Conservation (phyloP, 92 coral and sea anemone species). For the Isaurus tuberculatus region DNA sequence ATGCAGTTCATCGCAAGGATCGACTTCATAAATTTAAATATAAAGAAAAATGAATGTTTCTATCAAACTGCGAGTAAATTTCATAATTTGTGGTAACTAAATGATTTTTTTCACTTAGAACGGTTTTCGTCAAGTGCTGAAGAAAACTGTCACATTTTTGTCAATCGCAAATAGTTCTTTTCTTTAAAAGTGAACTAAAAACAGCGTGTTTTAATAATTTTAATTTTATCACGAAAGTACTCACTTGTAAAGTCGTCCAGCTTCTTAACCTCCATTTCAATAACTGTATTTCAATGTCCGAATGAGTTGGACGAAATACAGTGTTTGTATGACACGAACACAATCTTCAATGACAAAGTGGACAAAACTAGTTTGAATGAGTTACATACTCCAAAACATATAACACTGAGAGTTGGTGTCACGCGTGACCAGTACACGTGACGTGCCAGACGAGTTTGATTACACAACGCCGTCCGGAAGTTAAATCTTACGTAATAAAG, state of each 20-base stretch:
- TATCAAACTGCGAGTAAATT: too few relatives aligned
- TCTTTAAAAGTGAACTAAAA: background rate
- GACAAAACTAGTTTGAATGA: background rate
- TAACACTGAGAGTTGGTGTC: background rate
- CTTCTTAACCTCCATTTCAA: background rate
- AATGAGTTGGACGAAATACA: background rate
- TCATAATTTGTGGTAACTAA: too few relatives aligned
- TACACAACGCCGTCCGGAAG: background rate
- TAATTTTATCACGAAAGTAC: background rate
- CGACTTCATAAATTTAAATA: too few relatives aligned
- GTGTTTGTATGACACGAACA: background rate
- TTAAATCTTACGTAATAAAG: background rate
- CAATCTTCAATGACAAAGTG: background rate
- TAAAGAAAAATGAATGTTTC: too few relatives aligned
- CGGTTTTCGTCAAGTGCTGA: too few relatives aligned
- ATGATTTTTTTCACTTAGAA: too few relatives aligned
- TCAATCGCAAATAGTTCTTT: too few relatives aligned
- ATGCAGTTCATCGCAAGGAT: too few relatives aligned
- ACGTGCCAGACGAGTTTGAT: background rate
- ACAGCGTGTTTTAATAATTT: background rate
- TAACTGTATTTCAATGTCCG: background rate
- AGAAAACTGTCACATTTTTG: too few relatives aligned
- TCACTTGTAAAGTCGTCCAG: background rate
- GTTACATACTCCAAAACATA: slow-evolving; percentile 6
- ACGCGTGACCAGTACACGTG: slow-evolving; percentile 13